Percentiles rank a stretch among this genome's conserved stretches.
These are phyloP conservation scores for Glyptemys insculpta DNA, from an alignment of 2,797 vertebrate species.

Conservation along the genomic window DNA sequence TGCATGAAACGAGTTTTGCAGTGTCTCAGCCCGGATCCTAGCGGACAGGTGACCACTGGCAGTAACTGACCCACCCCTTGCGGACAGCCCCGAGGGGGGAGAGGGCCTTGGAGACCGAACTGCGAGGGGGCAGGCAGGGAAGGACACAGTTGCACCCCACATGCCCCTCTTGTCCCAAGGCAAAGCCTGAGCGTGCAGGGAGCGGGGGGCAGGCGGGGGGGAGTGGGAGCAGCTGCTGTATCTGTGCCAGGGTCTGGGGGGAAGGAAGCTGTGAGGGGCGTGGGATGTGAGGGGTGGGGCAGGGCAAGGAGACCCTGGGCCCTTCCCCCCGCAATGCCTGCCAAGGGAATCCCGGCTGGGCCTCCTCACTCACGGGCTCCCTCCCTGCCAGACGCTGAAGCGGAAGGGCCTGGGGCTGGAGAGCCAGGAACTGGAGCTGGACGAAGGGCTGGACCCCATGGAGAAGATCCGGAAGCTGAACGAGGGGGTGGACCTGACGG, in stretches of 20 bases:
- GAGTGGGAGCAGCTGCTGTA: not conserved
- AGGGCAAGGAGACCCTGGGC: not conserved
- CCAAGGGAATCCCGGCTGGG: not conserved
- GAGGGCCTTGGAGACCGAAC: not conserved
- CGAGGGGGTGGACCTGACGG: slow-evolving; percentile 86
- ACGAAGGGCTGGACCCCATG: slow-evolving; percentile 83
- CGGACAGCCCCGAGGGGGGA: not conserved
- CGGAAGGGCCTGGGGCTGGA: slow-evolving; percentile 92
- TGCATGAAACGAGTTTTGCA: not conserved
- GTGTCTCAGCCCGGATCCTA: not conserved
- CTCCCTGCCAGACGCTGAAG: slow-evolving; percentile 87
- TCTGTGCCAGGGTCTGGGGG: not conserved
- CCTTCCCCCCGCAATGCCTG: not conserved
- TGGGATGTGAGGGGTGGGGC: not conserved
- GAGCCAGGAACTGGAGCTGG: slow-evolving; percentile 86
- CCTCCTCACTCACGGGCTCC: accelerated
- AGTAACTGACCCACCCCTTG: not conserved
- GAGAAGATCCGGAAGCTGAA: slow-evolving; percentile 83
- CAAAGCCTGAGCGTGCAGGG: not conserved
- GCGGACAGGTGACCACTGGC: no score
- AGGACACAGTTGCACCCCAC: not conserved
- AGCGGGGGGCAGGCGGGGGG: not conserved
- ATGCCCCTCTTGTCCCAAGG: not conserved
- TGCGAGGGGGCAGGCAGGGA: not conserved
- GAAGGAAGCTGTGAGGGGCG: not conserved